Base-by-base conservation (phyloP, 2,888 invertebrate species). In the Seira musarum region DNA sequence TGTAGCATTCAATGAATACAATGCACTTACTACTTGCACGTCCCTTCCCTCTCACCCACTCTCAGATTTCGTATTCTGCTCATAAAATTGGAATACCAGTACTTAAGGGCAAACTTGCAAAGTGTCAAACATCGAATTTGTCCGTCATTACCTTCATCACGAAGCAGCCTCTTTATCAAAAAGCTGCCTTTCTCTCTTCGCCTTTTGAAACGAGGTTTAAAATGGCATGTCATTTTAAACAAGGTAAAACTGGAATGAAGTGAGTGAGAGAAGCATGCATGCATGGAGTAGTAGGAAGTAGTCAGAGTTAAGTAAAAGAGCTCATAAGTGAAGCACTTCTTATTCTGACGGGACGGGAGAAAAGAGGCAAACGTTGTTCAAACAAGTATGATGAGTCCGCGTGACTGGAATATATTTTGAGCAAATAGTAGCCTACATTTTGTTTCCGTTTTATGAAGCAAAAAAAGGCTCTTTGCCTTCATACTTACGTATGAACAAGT, bases 321-420 rank as follows among this genome's bases (percentile, higher is more conserved):
- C 40, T 40, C 40, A 40, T 40, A 40, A 40, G 40, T 40, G 40
- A 40, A 40, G 40, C 13, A 40, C 40, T 40, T 40, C 40, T 40
- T 40, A 40, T 40, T 40, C 40, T 40, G 40, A 40, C 40, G 40
- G 40, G 40, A 40, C 40, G 40, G 24, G 24, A 24, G 46, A 73
- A 40, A 40, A 40, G 40, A 40, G 40, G 53, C 76, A 63, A 76
- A 76, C 68, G 46, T 67, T 66, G 67, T 71, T 78, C 78, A 79
- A 79, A 73, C 79, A 79, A 79, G 79, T 73, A 73, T 79, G 73
- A 79, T 78, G 73, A 68, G 73, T 71, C 25, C 79, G 72, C 79
- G 79, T 79, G 79, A 79, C 79, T 73, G 30, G 79, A 79, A 79
- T 79, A 79, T 69, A n/a, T 67, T 72, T 73, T 79, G 67, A 30